Evolutionary conservation across 2,888 invertebrate species (phyloP), one percentile per base, ranked within the genome.

Genomic region (Siphlonurus alternatus): DNA sequence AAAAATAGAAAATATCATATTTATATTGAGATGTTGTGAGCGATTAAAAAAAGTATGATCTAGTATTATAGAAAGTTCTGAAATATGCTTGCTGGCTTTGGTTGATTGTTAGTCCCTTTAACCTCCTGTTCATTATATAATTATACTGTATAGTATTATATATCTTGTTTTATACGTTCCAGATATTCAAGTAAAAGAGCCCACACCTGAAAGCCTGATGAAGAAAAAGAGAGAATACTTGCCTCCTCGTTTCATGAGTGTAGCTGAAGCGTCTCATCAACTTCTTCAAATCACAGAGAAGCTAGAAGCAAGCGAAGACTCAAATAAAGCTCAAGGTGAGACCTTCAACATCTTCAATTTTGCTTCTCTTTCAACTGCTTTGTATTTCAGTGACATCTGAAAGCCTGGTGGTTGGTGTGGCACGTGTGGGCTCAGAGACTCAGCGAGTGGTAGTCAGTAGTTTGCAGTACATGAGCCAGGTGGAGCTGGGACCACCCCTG

Each of bases 111-210:
- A n/a, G n/a, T n/a, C n/a, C n/a, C n/a, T n/a, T n/a, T n/a, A n/a
- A n/a, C n/a, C n/a, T n/a, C n/a, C n/a, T n/a, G n/a, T n/a, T n/a
- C n/a, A n/a, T n/a, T n/a, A n/a, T n/a, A n/a, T n/a, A n/a, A n/a
- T n/a, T n/a, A n/a, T n/a, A n/a, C n/a, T n/a, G n/a, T n/a, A n/a
- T n/a, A n/a, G n/a, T n/a, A n/a, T n/a, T n/a, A n/a, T n/a, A n/a
- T n/a, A n/a, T n/a, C n/a, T n/a, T n/a, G n/a, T n/a, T n/a, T n/a
- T n/a, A n/a, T n/a, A n/a, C n/a, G 53, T 77, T 78, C 71, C 81
- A 84, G 98, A 99, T 78, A 98, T 99, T 66, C 96, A 97, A 81
- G 92, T 98, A 1, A 99, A 97, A 77, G 99, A 99, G 76, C 96
- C 96, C 67, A 93, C 94, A 23, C 81, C 90, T 68, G 97, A 98